Evolutionary conservation across 2,888 invertebrate species (phyloP), one percentile per base, ranked within the genome.

Genomic region (Euzophera pinguis): DNA sequence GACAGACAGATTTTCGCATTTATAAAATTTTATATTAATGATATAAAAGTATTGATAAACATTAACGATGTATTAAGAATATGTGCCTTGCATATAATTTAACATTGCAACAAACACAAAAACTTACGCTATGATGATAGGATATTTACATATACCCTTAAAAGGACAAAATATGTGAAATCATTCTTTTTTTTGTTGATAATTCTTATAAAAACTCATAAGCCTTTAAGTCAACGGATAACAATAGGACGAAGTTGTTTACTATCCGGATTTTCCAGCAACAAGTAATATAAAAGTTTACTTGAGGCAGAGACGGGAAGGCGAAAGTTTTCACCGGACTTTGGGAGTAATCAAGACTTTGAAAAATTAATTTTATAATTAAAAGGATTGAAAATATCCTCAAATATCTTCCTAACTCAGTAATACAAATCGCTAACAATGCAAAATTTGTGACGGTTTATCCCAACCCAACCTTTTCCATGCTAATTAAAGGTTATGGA

Each of bases 271-370:
- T 83, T 76, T 67, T 56, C 56, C 64, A 69, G 69, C 69, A 78
- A 73, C 63, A 71, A 71, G 75, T 72, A 80, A 74, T 76, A 78
- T 78, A 81, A 83, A 77, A 73, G 69, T 72, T 67, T 76, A 75
- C 74, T 69, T 64, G 53, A 67, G 63, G 64, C 66, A 62, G 64
- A 67, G 66, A 58, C 52, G 61, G 59, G 63, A 61, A 69, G 73
- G 69, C 61, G 62, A 78, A 80, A 79, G 71, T 82, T 72, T 70
- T 71, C 67, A 69, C 72, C 68, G 66, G 66, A 68, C 72, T 69
- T 61, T 53, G 57, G 58, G 65, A 71, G 75, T 73, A 77, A 80
- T 81, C 76, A 75, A 62, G 76, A 74, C 75, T 78, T 72, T 70
- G 73, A 71, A 76, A 81, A 73, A 77, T 72, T 65, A 72, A 79